Percentiles rank a stretch among this genome's conserved stretches.
phyloP scores from a whole-genome alignment of 2,888 invertebrate genomes.

The Polietes domitor region DNA sequence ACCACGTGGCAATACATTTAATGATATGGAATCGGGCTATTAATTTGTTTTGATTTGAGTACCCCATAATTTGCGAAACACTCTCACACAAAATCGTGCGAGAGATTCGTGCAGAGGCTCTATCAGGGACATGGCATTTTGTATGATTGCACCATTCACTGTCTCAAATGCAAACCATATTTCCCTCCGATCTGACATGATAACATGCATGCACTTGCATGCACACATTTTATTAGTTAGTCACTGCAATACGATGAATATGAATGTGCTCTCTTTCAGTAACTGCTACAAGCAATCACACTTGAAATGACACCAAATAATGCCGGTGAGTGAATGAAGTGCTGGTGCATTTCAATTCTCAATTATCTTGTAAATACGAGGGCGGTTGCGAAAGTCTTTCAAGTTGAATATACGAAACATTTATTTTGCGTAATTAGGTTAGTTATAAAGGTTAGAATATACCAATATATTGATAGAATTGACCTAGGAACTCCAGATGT shows the following conservation, averaged over 20 bases:
- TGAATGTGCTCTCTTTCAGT: neutral
- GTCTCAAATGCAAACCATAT: neutral
- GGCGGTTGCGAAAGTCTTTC: no score
- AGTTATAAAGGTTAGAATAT: no score
- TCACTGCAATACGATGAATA: neutral
- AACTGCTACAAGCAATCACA: neutral
- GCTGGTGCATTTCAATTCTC: neutral
- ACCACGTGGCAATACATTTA: neutral
- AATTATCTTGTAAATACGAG: no score
- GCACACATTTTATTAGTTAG: neutral
- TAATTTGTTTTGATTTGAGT: neutral
- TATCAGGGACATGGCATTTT: neutral
- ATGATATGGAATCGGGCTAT: neutral
- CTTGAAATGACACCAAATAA: neutral
- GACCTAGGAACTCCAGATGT: no score
- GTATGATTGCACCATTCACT: conserved; percentile 5
- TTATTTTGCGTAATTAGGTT: no score
- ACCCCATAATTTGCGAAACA: neutral
- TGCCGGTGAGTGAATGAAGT: neutral
- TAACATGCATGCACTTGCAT: neutral
- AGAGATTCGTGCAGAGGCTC: neutral
- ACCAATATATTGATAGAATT: no score
- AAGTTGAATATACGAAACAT: no score
- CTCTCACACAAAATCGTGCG: neutral
- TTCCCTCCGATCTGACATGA: neutral